Evolutionary conservation across 2,888 invertebrate species (phyloP).

Genomic region (Amorpha juglandis): DNA sequence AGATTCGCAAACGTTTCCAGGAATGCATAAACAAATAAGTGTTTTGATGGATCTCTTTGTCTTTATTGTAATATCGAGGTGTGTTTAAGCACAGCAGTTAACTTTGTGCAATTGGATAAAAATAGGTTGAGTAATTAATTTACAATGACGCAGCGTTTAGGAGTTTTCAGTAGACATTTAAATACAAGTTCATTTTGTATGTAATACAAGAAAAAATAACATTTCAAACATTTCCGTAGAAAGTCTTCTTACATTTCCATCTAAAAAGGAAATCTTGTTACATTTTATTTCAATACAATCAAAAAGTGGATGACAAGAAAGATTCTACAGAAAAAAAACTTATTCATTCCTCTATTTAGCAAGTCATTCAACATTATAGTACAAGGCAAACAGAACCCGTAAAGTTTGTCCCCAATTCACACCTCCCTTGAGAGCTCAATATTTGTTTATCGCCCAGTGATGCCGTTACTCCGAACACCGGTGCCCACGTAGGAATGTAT

Average conservation of each 20-base stretch:
- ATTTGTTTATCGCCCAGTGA: slow-evolving; percentile 11
- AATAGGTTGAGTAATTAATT: background rate
- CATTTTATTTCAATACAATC: background rate
- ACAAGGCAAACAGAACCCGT: slow-evolving; percentile 9
- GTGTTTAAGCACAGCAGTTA: background rate
- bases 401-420: slow-evolving; percentile 16
- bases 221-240: too few relatives aligned
- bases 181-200: background rate
- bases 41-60: background rate
- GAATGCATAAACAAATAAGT: slow-evolving; percentile 11
- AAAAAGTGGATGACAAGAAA: background rate
- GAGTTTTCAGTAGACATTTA: background rate
- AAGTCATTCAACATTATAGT: slow-evolving; percentile 10
- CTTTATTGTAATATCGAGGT: slow-evolving; percentile 10
- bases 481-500: slow-evolving; percentile 4
- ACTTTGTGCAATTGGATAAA: slow-evolving; percentile 4
- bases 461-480: slow-evolving; percentile 5
- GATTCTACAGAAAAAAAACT: background rate
- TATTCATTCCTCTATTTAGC: slow-evolving; percentile 3
- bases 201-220: too few relatives aligned
- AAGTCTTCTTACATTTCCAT: background rate
- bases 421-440: slow-evolving; percentile 17
- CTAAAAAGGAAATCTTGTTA: background rate
- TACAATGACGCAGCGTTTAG: background rate
- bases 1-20: slow-evolving; percentile 17